phyloP scores from a whole-genome alignment of 37 sponge, comb jelly and placozoan genomes.

The Haliclona indistincta region DNA sequence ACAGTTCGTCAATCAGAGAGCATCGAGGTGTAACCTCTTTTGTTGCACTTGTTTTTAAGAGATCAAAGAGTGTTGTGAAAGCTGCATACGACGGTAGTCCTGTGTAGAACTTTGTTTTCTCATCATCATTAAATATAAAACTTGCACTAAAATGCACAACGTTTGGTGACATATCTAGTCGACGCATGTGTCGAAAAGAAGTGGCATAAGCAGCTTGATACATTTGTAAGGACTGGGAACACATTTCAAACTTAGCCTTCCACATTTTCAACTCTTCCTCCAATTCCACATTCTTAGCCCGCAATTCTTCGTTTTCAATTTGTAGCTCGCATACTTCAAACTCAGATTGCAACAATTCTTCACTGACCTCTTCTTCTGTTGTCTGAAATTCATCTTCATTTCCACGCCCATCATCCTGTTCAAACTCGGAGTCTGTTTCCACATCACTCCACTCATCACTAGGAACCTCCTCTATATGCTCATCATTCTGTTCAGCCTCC shows the following conservation, averaged over 20 bases:
- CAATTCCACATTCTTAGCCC: not conserved
- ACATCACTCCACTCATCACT: not conserved
- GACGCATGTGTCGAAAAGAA: too few relatives aligned
- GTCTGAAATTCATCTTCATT: not conserved
- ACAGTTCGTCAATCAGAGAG: conserved; percentile 2
- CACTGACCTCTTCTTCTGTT: not conserved
- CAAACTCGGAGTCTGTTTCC: too few relatives aligned
- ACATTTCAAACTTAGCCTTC: not conserved
- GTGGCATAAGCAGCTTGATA: too few relatives aligned
- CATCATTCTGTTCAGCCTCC: not conserved
- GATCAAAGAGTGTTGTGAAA: not conserved
- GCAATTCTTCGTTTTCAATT: not conserved
- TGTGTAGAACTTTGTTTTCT: conserved; percentile 5
- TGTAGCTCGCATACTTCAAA: not conserved
- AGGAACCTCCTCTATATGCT: not conserved
- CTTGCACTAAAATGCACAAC: not conserved
- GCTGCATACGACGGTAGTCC: conserved; percentile 8
- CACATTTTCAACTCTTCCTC: not conserved
- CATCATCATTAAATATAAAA: conserved; percentile 2
- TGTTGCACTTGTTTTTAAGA: not conserved
- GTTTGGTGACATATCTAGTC: too few relatives aligned
- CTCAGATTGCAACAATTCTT: not conserved
- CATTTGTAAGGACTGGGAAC: too few relatives aligned
- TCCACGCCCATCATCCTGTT: too few relatives aligned
- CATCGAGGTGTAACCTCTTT: not conserved